Evolutionary conservation across 2,797 vertebrate species (phyloP), one percentile per base, ranked within the genome.

Genomic region (Takifugu rubripes): DNA sequence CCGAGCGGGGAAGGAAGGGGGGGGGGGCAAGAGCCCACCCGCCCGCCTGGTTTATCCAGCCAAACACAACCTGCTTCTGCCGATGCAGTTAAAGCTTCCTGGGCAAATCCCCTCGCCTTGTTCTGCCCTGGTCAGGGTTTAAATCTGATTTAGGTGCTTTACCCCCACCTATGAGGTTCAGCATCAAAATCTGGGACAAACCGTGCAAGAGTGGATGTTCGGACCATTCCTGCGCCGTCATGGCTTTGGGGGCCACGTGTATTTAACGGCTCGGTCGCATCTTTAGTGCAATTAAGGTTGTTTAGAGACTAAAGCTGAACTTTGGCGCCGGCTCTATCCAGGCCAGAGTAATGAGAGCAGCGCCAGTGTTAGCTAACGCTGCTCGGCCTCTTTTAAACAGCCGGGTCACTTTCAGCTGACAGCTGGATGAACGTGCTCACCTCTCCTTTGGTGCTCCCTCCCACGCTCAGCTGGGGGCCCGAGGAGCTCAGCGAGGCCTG

Each of bases 331-430:
- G 21, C 59, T 84, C 56, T 84, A 85, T 84, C 73, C 66, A 84
- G 87, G 87, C 78, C 85, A 84, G 55, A 64, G 68, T 60, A 65
- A 63, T 70, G 70, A 82, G 76, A 46, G 67, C 54, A 52, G 67
- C 73, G 76, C 75, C 76, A 75, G 76, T 62, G 72, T 88, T 86
- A 85, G 70, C 70, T 82, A 82, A 87, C 67, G 45, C 53, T 49
- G 68, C 15, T 33, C 64, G 81, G 75, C 86, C 84, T 75, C 79
- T 77, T 87, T 88, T 75, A 78, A 83, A 86, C 81, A 77, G 86
- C 86, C 79, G 80, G 85, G 85, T 89, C 85, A 88, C 85, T 81
- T 82, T 84, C 74, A 70, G 75, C 63, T 78, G 44, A 3, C 65
- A 79, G 54, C 15, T 27, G 24, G 54, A 55, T 16, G 29, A 10